phyloP scores from a whole-genome alignment of 2,888 invertebrate genomes.

The Mythimna ferrago region DNA sequence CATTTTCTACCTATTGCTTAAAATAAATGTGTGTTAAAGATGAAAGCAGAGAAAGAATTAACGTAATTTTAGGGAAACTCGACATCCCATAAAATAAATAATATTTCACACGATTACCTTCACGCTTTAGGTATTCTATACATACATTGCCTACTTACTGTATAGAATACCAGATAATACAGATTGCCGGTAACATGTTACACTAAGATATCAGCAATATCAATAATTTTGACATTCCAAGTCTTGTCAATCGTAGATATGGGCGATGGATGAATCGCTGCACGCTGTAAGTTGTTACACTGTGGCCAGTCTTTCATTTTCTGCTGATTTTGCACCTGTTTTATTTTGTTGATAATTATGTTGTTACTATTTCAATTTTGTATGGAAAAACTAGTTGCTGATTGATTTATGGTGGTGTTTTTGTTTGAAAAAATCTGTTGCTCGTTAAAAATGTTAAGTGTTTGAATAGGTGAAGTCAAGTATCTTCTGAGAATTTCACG shows the following conservation, averaged over 20 bases:
- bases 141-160: too few relatives aligned
- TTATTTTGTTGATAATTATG: constrained; percentile 31
- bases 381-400: constrained; percentile 4
- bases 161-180: too few relatives aligned
- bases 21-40: too few relatives aligned
- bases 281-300: neutral
- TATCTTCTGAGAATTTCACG: neutral
- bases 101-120: too few relatives aligned
- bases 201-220: neutral
- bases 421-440: neutral
- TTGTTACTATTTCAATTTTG: constrained; percentile 31
- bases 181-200: too few relatives aligned
- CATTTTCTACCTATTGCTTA: too few relatives aligned
- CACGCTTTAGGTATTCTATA: too few relatives aligned
- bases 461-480: neutral
- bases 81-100: too few relatives aligned
- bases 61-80: too few relatives aligned
- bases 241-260: neutral
- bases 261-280: neutral
- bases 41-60: too few relatives aligned
- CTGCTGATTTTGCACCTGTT: constrained; percentile 18
- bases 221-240: neutral
- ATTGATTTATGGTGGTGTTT: constrained; percentile 20
- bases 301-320: constrained; percentile 15
- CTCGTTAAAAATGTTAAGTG: neutral